A percentile compares a stretch with the other conserved stretches of the same genome.
Conservation (phyloP, 2,888 invertebrate species). For the Sminthurides aquaticus region DNA sequence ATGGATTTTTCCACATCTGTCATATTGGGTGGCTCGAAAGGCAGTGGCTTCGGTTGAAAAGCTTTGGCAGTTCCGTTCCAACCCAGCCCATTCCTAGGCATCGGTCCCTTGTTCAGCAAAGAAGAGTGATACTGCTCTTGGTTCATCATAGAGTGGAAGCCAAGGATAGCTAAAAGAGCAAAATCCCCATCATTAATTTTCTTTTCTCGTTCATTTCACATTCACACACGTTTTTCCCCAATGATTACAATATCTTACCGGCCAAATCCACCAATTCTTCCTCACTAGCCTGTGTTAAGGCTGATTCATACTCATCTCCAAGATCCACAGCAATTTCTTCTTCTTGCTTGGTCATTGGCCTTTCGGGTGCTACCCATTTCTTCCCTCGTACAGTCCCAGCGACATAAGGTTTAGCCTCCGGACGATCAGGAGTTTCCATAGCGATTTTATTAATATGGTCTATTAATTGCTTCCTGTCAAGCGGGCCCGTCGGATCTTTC, state of each 20-base stretch:
- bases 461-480: slow-evolving; percentile 88
- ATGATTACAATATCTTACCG: slow-evolving; percentile 50
- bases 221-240: background rate
- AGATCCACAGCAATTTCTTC: slow-evolving; percentile 89
- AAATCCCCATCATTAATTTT: slow-evolving; percentile 1
- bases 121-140: slow-evolving; percentile 86
- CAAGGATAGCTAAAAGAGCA: slow-evolving; percentile 71
- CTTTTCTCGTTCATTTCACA: background rate
- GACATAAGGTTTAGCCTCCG: slow-evolving; percentile 88
- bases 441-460: slow-evolving; percentile 97
- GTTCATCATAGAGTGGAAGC: slow-evolving; percentile 99
- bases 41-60: slow-evolving; percentile 79
- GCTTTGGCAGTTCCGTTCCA: slow-evolving; percentile 95
- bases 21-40: slow-evolving; percentile 91
- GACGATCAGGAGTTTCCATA: slow-evolving; percentile 94
- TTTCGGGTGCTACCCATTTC: slow-evolving; percentile 72
- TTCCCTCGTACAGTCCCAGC: slow-evolving; percentile 85
- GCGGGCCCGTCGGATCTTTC: slow-evolving; percentile 90
- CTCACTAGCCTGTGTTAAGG: slow-evolving; percentile 78
- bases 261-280: slow-evolving; percentile 98
- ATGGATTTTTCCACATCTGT: slow-evolving; percentile 93
- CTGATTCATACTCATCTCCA: slow-evolving; percentile 88
- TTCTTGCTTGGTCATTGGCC: slow-evolving; percentile 70
- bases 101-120: slow-evolving; percentile 73
- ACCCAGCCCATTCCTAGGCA: slow-evolving; percentile 58